These are phyloP conservation scores for Pardalotus punctatus DNA, from an alignment of 2,113 vertebrate species.

Conservation along the genomic window DNA sequence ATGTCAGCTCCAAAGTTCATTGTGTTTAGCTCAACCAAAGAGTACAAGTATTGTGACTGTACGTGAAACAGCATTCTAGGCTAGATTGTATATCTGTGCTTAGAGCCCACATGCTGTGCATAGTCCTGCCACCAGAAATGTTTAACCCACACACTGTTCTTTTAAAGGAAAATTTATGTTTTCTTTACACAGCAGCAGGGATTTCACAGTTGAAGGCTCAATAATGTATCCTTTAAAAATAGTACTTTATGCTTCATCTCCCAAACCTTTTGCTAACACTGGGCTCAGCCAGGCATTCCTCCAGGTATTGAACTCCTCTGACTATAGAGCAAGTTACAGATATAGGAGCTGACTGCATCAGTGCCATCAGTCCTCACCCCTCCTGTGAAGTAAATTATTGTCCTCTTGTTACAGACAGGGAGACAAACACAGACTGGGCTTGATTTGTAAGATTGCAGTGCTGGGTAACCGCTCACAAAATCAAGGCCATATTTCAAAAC, in stretches of 20 bases:
- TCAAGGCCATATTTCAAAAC: neutral
- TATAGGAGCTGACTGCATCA: neutral
- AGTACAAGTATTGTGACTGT: neutral
- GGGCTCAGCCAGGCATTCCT: neutral
- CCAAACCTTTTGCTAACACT: neutral
- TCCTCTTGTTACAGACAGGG: neutral
- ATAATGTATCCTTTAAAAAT: conserved; percentile 2
- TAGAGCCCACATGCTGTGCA: neutral
- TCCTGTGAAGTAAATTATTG: neutral
- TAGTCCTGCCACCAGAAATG: conserved; percentile 2
- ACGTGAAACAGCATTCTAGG: neutral
- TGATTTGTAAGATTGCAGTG: neutral
- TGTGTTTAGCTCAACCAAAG: neutral
- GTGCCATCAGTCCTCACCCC: neutral
- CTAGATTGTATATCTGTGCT: neutral
- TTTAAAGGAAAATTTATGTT: conserved; percentile 53
- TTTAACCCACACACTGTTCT: conserved; percentile 22
- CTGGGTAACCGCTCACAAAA: neutral
- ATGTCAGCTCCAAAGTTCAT: neutral
- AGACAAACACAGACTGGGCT: neutral
- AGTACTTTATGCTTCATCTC: neutral
- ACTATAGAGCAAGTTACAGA: neutral
- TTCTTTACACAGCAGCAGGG: conserved; percentile 19
- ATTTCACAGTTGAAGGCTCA: conserved; percentile 18
- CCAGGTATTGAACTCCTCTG: neutral